Evolutionary conservation across 2,888 invertebrate species (phyloP).

Genomic region (Platycnemis pennipes): DNA sequence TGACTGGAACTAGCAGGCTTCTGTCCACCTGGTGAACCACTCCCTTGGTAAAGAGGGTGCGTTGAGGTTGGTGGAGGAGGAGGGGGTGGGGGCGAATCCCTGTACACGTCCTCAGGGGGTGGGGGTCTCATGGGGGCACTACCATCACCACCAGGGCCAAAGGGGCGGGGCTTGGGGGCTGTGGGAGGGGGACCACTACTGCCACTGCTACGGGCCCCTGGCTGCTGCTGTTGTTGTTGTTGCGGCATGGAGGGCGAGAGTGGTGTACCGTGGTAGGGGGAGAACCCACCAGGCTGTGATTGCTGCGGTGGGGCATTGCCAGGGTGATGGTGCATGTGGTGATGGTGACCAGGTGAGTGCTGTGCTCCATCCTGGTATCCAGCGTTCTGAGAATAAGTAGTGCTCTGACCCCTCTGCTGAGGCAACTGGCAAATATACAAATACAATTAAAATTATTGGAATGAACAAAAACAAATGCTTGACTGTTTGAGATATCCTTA

Average conservation of each 20-base stretch:
- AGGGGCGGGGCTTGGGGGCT: conserved; percentile 74
- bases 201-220: conserved; percentile 72
- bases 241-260: conserved; percentile 75
- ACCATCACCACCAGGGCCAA: conserved; percentile 74
- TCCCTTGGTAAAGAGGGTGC: conserved; percentile 83
- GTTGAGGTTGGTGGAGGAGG: conserved; percentile 87
- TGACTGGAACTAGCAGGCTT: conserved; percentile 44
- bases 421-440: conserved; percentile 1
- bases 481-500: too few species aligned
- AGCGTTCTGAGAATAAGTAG: conserved; percentile 69
- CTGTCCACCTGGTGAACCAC: conserved; percentile 69
- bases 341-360: conserved; percentile 74
- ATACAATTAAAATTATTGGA: background rate
- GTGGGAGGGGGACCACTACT: conserved; percentile 74
- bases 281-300: conserved; percentile 72
- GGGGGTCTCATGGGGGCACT: conserved; percentile 77
- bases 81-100: conserved; percentile 81
- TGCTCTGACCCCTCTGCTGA: conserved; percentile 70
- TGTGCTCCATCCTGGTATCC: conserved; percentile 56
- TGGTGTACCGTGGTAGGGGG: conserved; percentile 74
- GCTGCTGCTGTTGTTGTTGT: conserved; percentile 72
- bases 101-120: conserved; percentile 77
- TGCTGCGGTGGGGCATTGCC: conserved; percentile 75
- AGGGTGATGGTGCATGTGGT: conserved; percentile 75
- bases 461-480: too few species aligned